Conservation (phyloP, 2,113 vertebrate genomes). For the Nyctibius bracteatus region DNA sequence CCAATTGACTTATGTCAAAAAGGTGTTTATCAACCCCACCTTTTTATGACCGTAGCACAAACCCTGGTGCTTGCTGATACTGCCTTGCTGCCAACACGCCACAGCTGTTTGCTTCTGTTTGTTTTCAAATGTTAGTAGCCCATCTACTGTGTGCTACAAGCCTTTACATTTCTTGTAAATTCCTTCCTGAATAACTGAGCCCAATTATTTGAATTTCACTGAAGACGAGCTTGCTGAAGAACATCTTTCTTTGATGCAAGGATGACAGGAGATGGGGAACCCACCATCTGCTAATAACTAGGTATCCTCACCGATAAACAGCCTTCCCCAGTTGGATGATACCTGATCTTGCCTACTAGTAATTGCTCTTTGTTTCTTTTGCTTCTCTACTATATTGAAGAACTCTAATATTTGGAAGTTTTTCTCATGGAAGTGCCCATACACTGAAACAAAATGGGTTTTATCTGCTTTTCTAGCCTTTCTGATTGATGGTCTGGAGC, state of each 20-base stretch:
- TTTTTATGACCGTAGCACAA: neutral
- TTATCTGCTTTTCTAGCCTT: neutral
- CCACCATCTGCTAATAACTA: accelerated
- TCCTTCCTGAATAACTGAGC: neutral
- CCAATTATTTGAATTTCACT: neutral
- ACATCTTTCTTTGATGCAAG: neutral
- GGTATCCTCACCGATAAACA: neutral
- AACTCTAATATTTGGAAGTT: neutral
- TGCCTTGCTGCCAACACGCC: neutral
- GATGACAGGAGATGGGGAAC: neutral
- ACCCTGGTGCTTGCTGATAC: neutral
- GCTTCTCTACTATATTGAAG: neutral
- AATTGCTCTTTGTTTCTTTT: neutral
- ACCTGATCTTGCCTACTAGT: neutral
- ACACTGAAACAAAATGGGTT: neutral
- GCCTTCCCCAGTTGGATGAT: neutral
- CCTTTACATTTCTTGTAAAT: neutral
- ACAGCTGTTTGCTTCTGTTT: neutral
- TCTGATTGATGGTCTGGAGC: neutral
- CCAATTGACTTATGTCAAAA: neutral
- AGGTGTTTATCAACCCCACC: neutral
- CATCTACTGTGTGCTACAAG: neutral
- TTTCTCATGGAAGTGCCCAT: neutral
- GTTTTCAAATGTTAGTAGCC: neutral
- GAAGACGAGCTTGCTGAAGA: neutral